Evolutionary conservation across 2,888 invertebrate species (phyloP).

Genomic region (Lithodes maja): DNA sequence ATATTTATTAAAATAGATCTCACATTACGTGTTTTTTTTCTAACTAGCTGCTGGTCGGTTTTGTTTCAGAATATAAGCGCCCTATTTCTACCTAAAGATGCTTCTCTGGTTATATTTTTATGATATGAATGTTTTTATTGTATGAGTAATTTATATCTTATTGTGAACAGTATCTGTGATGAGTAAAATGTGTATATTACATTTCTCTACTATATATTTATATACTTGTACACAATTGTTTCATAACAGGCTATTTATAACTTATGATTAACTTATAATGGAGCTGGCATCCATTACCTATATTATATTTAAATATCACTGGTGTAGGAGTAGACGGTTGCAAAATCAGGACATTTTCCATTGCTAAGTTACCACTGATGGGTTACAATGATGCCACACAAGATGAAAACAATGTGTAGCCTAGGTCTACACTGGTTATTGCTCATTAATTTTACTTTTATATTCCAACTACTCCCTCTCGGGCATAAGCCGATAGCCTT

Average conservation of each 20-base stretch:
- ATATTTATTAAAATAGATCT: background rate
- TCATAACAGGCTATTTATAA: background rate
- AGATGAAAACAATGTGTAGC: no score
- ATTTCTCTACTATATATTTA: background rate
- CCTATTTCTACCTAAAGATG: background rate
- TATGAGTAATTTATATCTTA: background rate
- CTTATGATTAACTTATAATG: slow-evolving; percentile 5
- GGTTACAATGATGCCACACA: no score
- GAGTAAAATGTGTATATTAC: background rate
- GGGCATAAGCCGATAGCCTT: no score
- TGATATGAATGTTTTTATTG: background rate
- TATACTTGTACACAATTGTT: background rate
- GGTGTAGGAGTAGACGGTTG: background rate
- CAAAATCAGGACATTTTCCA: background rate
- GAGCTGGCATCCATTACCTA: slow-evolving; percentile 35
- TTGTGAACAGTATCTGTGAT: background rate
- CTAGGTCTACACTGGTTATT: no score
- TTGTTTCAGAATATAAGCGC: background rate
- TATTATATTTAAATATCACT: slow-evolving; percentile 4
- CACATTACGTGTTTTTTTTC: background rate
- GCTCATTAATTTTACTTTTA: no score
- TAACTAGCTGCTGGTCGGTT: slow-evolving; percentile 1
- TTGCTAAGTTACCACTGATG: background rate
- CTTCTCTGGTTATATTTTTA: no score
- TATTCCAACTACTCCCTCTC: no score